Percentiles rank a stretch among this genome's conserved stretches.
These are phyloP conservation scores for Chalcis sispes DNA, from an alignment of 2,888 invertebrate species.

Conservation along the genomic window DNA sequence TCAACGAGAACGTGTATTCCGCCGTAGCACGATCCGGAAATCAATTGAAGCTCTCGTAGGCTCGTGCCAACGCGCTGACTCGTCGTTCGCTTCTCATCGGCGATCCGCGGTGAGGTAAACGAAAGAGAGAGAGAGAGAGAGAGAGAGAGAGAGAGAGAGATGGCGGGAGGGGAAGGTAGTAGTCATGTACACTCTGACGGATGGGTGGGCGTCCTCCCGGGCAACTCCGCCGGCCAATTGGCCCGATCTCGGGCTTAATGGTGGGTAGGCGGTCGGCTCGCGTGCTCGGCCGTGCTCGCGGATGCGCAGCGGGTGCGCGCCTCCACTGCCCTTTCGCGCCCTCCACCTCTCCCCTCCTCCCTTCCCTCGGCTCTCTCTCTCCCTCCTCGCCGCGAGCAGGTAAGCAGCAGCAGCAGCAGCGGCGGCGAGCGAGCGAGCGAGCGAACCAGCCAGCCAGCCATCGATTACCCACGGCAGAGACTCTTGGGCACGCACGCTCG, in stretches of 20 bases:
- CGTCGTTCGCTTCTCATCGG: too few relatives aligned
- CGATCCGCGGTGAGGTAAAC: too few relatives aligned
- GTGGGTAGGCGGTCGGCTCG: constrained; percentile 56
- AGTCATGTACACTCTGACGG: constrained; percentile 22
- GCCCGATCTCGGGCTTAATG: constrained; percentile 46
- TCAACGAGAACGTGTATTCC: background rate
- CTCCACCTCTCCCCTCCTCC: background rate
- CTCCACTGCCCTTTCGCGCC: constrained; percentile 49
- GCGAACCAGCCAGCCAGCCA: background rate
- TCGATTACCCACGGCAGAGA: constrained; percentile 34
- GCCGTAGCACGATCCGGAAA: constrained; percentile 34
- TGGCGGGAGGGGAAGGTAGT: too few relatives aligned
- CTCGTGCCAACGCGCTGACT: background rate
- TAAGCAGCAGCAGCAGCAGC: constrained; percentile 24
- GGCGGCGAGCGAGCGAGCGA: background rate
- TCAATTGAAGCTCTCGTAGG: constrained; percentile 31
- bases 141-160: constrained; percentile 2
- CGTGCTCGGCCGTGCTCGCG: constrained; percentile 27
- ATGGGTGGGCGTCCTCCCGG: constrained; percentile 44
- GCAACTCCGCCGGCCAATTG: constrained; percentile 39
- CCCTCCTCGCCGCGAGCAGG: constrained; percentile 11
- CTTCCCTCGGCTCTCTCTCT: background rate
- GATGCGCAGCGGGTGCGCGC: constrained; percentile 43
- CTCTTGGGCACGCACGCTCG: constrained; percentile 39
- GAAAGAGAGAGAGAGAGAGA: background rate